Evolutionary conservation across 2,888 invertebrate genomes (phyloP), one percentile per base, ranked within the genome.

Genomic region (Brachynemurus nebulosus): DNA sequence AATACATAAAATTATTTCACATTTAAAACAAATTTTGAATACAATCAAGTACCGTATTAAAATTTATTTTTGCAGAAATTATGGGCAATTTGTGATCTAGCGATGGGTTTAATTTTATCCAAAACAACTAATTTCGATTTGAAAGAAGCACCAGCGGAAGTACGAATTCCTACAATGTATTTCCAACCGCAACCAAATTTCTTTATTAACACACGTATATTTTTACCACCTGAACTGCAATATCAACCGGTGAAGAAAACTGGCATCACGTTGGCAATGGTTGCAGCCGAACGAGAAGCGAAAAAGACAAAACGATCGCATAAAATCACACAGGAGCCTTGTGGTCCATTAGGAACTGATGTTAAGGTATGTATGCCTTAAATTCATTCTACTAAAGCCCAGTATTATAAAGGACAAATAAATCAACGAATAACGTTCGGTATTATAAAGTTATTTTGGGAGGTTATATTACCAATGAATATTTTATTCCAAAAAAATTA

Each of bases 21-120:
- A n/a, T n/a, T n/a, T n/a, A n/a, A n/a, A n/a, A n/a, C n/a, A n/a
- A n/a, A n/a, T n/a, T n/a, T n/a, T n/a, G n/a, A n/a, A n/a, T n/a
- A n/a, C n/a, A n/a, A n/a, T n/a, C n/a, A n/a, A n/a, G n/a, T n/a
- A n/a, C n/a, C n/a, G n/a, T n/a, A n/a, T n/a, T n/a, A n/a, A 35
- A 36, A 36, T 19, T 17, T 36, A 11, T 46, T 54, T 44, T 54
- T 65, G 1, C 65, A 95, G 91, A 95, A 92, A 85, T 68, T 97
- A 61, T 97, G 95, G 86, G 88, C 95, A 20, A 79, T 91, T 43
- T 95, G 95, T 71, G 97, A 97, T 71, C 71, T 97, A 51, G 88
- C 93, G 12, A 80, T 92, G 70, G 86, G 89, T 40, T 74, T 97
- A 56, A 79, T 97, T 53, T 77, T 86, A 68, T 77, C 86, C 45